phyloP scores from a whole-genome alignment of 1,140 invertebrate genomes.

The Zaprionus lachaisei region DNA sequence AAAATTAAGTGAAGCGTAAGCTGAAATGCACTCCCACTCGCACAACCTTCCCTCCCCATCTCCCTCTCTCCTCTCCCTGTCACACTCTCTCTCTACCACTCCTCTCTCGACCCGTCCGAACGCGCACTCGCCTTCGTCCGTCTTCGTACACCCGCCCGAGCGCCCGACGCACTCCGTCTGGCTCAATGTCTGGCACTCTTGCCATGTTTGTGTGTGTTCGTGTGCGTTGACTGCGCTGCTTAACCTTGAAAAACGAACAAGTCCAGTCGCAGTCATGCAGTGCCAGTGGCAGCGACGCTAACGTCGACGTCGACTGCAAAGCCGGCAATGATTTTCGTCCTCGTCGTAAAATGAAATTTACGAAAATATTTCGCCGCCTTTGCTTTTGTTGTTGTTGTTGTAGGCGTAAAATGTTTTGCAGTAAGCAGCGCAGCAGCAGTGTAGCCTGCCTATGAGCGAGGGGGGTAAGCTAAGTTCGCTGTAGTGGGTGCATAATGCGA shows the following conservation, averaged over 20 bases:
- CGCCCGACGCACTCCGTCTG: conserved; percentile 68
- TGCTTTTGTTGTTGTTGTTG: conserved; percentile 38
- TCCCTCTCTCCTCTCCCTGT: not conserved
- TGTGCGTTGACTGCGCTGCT: conserved; percentile 43
- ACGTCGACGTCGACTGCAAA: conserved; percentile 12
- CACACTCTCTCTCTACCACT: no score
- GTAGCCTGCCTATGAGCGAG: not conserved
- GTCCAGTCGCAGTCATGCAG: conserved; percentile 60
- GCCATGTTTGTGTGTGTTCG: conserved; percentile 37
- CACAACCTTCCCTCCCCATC: conserved; percentile 15
- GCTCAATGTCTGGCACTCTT: conserved; percentile 58
- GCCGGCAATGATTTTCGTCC: conserved; percentile 76
- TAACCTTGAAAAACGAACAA: conserved; percentile 83
- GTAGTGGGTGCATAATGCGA: not conserved
- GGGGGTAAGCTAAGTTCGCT: not conserved
- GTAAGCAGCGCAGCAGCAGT: conserved; percentile 7
- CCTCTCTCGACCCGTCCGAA: conserved; percentile 3
- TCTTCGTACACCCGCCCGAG: conserved; percentile 44
- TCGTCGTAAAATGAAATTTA: conserved; percentile 79
- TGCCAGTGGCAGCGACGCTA: conserved; percentile 27
- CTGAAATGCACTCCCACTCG: conserved; percentile 81
- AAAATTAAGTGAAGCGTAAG: conserved; percentile 81
- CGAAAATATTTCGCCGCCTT: conserved; percentile 62
- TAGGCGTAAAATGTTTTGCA: conserved; percentile 27
- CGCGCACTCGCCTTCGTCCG: conserved; percentile 26